Conservation (phyloP, 2,113 vertebrate genomes). For the Mola mola region DNA sequence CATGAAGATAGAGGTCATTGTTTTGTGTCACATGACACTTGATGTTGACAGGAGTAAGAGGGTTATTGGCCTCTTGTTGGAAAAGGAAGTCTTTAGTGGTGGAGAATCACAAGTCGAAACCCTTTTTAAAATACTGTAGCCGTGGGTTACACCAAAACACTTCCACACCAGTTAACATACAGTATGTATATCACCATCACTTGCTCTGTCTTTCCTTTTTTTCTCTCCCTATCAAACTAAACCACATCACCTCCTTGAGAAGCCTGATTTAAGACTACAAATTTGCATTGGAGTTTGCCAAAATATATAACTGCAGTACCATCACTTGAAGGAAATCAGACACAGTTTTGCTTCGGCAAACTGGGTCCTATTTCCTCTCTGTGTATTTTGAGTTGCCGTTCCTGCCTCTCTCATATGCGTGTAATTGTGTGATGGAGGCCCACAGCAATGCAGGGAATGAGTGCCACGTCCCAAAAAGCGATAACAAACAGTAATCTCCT, state of each 20-base stretch:
- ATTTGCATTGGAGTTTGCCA: not conserved
- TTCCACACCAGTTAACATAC: slow-evolving; percentile 9
- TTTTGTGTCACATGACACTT: not conserved
- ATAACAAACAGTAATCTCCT: slow-evolving; percentile 62
- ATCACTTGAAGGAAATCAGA: not conserved
- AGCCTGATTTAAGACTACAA: not conserved
- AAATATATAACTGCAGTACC: not conserved
- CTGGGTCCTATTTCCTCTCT: not conserved
- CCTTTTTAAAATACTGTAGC: slow-evolving; percentile 46
- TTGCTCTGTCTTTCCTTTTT: not conserved
- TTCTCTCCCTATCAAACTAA: too few relatives aligned
- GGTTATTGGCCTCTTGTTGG: not conserved
- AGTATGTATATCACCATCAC: not conserved
- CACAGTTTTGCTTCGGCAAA: slow-evolving; percentile 24
- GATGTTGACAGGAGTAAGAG: not conserved
- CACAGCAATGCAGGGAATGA: slow-evolving; percentile 3
- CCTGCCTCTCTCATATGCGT: not conserved
- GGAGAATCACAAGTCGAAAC: slow-evolving; percentile 20
- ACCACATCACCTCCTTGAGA: too few relatives aligned
- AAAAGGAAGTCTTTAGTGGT: slow-evolving; percentile 13
- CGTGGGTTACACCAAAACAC: slow-evolving; percentile 29
- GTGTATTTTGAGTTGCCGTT: slow-evolving; percentile 7
- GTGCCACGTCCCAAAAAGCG: slow-evolving; percentile 40
- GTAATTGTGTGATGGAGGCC: slow-evolving; percentile 21
- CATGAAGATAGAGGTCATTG: not conserved